phyloP scores from a whole-genome alignment of 2,888 invertebrate species.

The Gibbula magus region DNA sequence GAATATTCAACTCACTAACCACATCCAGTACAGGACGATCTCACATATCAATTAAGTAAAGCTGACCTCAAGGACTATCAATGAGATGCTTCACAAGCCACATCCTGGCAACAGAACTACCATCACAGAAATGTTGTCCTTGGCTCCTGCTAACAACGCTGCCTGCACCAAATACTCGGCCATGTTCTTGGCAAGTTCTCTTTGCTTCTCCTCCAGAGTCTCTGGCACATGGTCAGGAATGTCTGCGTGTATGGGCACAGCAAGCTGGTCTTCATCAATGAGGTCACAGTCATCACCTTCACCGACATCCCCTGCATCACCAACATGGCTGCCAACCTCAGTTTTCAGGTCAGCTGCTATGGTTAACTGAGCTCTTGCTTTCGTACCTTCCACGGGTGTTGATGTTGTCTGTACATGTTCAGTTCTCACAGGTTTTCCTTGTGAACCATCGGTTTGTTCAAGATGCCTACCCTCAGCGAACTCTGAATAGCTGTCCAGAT shows the following conservation, averaged over 20 bases:
- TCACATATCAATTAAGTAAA: too few species aligned
- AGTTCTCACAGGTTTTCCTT: not conserved
- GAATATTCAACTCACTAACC: too few species aligned
- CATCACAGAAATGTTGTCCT: constrained; percentile 71
- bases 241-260: constrained; percentile 52
- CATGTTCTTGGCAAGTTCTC: constrained; percentile 66
- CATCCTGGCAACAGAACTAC: constrained; percentile 69
- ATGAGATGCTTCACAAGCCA: constrained; percentile 48
- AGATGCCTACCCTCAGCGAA: not conserved
- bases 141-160: constrained; percentile 70
- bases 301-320: constrained; percentile 41
- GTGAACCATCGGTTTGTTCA: not conserved
- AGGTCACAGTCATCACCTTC: constrained; percentile 52
- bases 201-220: constrained; percentile 54
- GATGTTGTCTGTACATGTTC: not conserved
- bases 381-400: not conserved
- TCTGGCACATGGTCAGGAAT: constrained; percentile 49
- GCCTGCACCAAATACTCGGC: constrained; percentile 71
- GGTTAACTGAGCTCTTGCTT: constrained; percentile 30
- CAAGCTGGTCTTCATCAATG: constrained; percentile 53
- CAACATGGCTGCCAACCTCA: constrained; percentile 56
- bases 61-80: not conserved
- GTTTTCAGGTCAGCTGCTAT: constrained; percentile 44
- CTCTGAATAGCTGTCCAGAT: not conserved
- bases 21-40: too few species aligned